phyloP scores from a whole-genome alignment of 2,888 invertebrate species.

The Poecilus cupreus region DNA sequence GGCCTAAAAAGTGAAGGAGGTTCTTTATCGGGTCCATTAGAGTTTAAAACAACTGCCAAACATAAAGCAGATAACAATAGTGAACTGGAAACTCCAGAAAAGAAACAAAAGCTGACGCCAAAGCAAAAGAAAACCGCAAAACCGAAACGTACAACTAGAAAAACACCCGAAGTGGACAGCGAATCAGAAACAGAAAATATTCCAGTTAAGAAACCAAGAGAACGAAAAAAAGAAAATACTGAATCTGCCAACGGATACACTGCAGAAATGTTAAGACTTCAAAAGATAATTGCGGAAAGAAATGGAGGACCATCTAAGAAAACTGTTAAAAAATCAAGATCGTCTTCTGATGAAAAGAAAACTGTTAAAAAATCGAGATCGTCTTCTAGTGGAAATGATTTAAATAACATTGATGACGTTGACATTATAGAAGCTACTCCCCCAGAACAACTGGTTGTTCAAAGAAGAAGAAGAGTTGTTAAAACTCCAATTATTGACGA shows the following conservation, averaged over 20 bases:
- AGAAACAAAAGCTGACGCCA: constrained; percentile 61
- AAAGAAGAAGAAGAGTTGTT: background rate
- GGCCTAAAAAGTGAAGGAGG: constrained; percentile 80
- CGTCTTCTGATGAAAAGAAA: constrained; percentile 21
- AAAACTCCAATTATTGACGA: background rate
- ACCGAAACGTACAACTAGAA: background rate
- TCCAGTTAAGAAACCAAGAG: constrained; percentile 9
- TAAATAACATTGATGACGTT: constrained; percentile 4
- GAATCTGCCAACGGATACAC: constrained; percentile 58
- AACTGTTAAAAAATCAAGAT: constrained; percentile 20
- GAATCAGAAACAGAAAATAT: constrained; percentile 49
- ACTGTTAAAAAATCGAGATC: constrained; percentile 28
- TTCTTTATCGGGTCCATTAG: constrained; percentile 76
- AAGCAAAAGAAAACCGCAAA: constrained; percentile 34
- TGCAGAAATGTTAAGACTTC: constrained; percentile 62
- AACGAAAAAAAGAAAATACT: constrained; percentile 1
- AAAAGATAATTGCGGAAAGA: constrained; percentile 58
- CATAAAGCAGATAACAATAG: constrained; percentile 60
- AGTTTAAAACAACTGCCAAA: constrained; percentile 72
- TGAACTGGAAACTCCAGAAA: constrained; percentile 59
- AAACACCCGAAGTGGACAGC: background rate
- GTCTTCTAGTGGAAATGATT: constrained; percentile 17
- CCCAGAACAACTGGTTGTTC: background rate
- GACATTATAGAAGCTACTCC: constrained; percentile 43
- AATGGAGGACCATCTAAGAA: constrained; percentile 47